Percentiles rank a stretch among this genome's conserved stretches.
These are phyloP conservation scores for Chalcosyrphus nemorum DNA, from an alignment of 2,888 invertebrate genomes.

Conservation along the genomic window DNA sequence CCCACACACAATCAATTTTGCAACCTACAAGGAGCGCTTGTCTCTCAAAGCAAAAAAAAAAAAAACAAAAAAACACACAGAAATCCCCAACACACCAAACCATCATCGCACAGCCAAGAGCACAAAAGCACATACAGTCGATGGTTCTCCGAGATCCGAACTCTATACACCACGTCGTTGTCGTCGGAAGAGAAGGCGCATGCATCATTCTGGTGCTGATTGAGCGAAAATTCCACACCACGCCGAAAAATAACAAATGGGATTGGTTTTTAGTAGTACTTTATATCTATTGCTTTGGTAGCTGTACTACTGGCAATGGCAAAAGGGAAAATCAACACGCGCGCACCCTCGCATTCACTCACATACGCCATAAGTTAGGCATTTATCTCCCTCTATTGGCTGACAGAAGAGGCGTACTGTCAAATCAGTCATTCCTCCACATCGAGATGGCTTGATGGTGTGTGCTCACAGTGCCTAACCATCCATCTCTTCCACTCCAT, in stretches of 20 bases:
- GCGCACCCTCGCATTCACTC: constrained; percentile 73
- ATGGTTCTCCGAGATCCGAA: constrained; percentile 40
- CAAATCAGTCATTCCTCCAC: constrained; percentile 81
- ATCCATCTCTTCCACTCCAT: constrained; percentile 73
- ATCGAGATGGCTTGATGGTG: constrained; percentile 71
- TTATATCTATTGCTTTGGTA: constrained; percentile 71
- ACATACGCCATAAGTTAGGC: constrained; percentile 71
- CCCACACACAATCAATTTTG: constrained; percentile 73
- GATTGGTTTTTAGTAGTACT: constrained; percentile 81
- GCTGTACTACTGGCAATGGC: constrained; percentile 56
- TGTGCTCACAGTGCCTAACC: constrained; percentile 68
- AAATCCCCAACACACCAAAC: constrained; percentile 61
- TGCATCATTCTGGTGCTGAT: constrained; percentile 73
- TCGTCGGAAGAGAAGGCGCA: constrained; percentile 70
- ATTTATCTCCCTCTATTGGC: constrained; percentile 74
- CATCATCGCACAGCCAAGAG: constrained; percentile 48
- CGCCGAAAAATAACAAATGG: constrained; percentile 82
- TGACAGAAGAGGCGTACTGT: constrained; percentile 82
- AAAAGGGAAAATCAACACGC: constrained; percentile 70
- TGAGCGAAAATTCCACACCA: constrained; percentile 73
- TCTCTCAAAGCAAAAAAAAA: too few relatives aligned
- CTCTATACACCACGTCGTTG: constrained; percentile 33
- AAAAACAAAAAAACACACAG: too few relatives aligned
- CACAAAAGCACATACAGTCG: constrained; percentile 32
- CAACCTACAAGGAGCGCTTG: constrained; percentile 73